Conservation (phyloP, 2,113 vertebrate genomes). For the Anoplopoma fimbria region DNA sequence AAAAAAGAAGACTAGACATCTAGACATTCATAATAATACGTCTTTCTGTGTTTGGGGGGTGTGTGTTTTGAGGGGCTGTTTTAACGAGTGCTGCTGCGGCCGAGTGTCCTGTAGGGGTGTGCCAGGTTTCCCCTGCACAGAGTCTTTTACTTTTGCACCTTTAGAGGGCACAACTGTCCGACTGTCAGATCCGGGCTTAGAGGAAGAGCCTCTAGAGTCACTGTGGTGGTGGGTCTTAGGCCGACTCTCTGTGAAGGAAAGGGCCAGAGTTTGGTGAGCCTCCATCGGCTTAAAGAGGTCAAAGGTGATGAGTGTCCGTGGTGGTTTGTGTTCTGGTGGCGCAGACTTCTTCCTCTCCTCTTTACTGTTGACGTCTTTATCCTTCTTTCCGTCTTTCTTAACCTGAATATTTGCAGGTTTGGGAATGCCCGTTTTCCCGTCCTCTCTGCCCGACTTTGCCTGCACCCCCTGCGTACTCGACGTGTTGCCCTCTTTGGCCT, state of each 20-base stretch:
- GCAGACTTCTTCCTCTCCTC: constrained; percentile 80
- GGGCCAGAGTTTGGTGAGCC: constrained; percentile 71
- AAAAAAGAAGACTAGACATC: constrained; percentile 79
- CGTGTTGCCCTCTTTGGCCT: constrained; percentile 17
- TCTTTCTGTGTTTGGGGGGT: constrained; percentile 89
- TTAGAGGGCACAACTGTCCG: constrained; percentile 77
- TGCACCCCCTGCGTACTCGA: constrained; percentile 5
- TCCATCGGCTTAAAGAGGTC: constrained; percentile 82
- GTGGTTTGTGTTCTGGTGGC: constrained; percentile 71
- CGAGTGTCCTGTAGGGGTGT: constrained; percentile 85
- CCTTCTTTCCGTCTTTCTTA: constrained; percentile 74
- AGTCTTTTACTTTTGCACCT: constrained; percentile 86
- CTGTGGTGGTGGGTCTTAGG: constrained; percentile 73
- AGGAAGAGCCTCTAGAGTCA: constrained; percentile 68
- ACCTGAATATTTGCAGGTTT: constrained; percentile 50
- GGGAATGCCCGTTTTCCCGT: constrained; percentile 50
- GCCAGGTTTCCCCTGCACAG: constrained; percentile 80
- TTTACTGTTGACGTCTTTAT: constrained; percentile 65
- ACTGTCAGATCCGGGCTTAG: constrained; percentile 69
- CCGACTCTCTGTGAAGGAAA: constrained; percentile 73
- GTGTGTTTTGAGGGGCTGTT: constrained; percentile 85
- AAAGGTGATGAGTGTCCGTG: constrained; percentile 80
- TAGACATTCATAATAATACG: constrained; percentile 88
- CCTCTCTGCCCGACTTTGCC: constrained; percentile 71
- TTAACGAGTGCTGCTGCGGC: constrained; percentile 75